phyloP scores from a whole-genome alignment of 2,888 invertebrate species.

The Cosmopolites sordidus region DNA sequence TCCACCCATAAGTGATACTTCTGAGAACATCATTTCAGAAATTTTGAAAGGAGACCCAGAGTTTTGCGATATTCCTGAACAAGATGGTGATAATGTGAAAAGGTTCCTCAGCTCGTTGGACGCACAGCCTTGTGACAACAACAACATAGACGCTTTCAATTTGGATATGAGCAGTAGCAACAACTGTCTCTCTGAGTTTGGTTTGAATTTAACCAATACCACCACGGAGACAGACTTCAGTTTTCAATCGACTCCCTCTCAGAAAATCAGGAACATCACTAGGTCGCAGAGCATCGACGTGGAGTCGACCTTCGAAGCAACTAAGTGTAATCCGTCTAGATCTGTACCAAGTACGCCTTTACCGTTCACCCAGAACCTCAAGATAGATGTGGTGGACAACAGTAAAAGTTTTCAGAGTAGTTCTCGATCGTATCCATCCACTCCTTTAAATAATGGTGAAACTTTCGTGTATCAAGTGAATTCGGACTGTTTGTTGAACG shows the following conservation, averaged over 20 bases:
- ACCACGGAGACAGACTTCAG: conserved; percentile 13
- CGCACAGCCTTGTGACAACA: conserved; percentile 44
- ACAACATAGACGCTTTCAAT: conserved; percentile 35
- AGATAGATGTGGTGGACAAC: conserved; percentile 44
- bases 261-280: conserved; percentile 20
- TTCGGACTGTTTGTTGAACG: conserved; percentile 47
- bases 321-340: conserved; percentile 52
- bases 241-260: not conserved
- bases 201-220: conserved; percentile 28
- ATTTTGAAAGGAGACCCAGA: conserved; percentile 12
- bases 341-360: conserved; percentile 66
- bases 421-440: conserved; percentile 75
- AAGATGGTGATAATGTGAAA: conserved; percentile 56
- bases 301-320: conserved; percentile 21
- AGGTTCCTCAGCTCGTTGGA: conserved; percentile 63
- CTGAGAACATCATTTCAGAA: conserved; percentile 50
- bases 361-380: conserved; percentile 46
- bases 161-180: conserved; percentile 33
- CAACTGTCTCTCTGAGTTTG: conserved; percentile 33
- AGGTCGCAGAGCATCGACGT: conserved; percentile 39
- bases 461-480: conserved; percentile 43
- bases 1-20: conserved; percentile 52
- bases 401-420: conserved; percentile 39
- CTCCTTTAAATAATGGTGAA: conserved; percentile 55
- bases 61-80: conserved; percentile 48